These are phyloP conservation scores for Pelvicachromis taeniatus DNA, from an alignment of 2,113 vertebrate species.

Conservation along the genomic window DNA sequence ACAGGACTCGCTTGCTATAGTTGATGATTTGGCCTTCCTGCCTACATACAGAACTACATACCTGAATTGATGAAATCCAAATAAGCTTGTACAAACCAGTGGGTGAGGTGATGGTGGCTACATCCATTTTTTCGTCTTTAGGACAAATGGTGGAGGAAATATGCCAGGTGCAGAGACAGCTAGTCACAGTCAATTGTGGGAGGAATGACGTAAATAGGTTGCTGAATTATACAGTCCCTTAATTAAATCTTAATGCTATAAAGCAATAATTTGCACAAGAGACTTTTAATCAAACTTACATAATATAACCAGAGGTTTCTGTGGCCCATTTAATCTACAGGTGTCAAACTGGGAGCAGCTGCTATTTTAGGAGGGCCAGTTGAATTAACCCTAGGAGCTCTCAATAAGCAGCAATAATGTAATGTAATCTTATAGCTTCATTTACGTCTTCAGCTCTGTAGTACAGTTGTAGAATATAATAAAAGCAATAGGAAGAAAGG, in stretches of 20 bases:
- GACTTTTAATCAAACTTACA: background rate
- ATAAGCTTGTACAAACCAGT: background rate
- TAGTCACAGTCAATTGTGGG: background rate
- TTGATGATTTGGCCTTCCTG: background rate
- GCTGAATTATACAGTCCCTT: background rate
- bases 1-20: background rate
- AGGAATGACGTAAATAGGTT: background rate
- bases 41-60: background rate
- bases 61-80: background rate
- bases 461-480: background rate
- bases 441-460: background rate
- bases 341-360: background rate
- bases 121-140: background rate
- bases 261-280: background rate
- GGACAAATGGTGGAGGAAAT: background rate
- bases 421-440: background rate
- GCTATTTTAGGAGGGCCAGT: background rate
- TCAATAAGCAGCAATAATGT: background rate
- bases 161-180: background rate
- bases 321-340: background rate
- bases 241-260: constrained; percentile 3
- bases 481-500: background rate
- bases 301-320: background rate
- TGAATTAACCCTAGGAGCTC: constrained; percentile 4
- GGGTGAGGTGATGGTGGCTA: background rate